Evolutionary conservation across 2,888 invertebrate genomes (phyloP), one percentile per base, ranked within the genome.

Genomic region (Idaea aversata): DNA sequence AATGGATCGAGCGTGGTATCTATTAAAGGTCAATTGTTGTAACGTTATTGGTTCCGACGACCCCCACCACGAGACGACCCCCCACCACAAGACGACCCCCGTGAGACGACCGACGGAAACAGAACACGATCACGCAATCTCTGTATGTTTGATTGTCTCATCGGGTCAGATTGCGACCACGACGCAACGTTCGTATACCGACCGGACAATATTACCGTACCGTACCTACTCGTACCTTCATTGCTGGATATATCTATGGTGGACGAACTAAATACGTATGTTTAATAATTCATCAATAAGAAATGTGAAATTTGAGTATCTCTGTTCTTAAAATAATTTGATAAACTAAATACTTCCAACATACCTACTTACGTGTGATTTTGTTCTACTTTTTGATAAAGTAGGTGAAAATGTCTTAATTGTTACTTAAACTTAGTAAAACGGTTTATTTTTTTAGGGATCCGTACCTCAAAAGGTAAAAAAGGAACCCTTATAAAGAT

Each of bases 121-220:
- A 57, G 68, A 67, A 70, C 76, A 76, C 77, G 78, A 72, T 68
- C 47, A 47, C 72, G 72, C 77, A 74, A 77, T 75, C 77, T 74
- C 72, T 59, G 62, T 72, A 13, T 77, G 80, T 79, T 79, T 80
- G 76, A 75, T 75, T 73, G 72, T 75, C 77, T 77, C 77, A 79
- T 79, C 78, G 79, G 71, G 73, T 70, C 63, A 68, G 72, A 78
- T 77, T 70, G 76, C 66, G 75, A 76, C 77, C 25, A 3, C 25
- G 25, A 25, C 25, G 25, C 25, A 1, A 25, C 25, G 3, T 81
- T 81, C 75, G 78, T 81, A 82, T 79, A 80, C 79, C 71, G 72
- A 66, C 71, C 72, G 72, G 75, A 70, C 71, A 67, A 63, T 70
- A 63, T 68, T 64, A 65, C 62, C 62, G 57, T 64, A 72, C 69